Conservation (phyloP, 2,888 invertebrate genomes). For the Ichneumon xanthorius region DNA sequence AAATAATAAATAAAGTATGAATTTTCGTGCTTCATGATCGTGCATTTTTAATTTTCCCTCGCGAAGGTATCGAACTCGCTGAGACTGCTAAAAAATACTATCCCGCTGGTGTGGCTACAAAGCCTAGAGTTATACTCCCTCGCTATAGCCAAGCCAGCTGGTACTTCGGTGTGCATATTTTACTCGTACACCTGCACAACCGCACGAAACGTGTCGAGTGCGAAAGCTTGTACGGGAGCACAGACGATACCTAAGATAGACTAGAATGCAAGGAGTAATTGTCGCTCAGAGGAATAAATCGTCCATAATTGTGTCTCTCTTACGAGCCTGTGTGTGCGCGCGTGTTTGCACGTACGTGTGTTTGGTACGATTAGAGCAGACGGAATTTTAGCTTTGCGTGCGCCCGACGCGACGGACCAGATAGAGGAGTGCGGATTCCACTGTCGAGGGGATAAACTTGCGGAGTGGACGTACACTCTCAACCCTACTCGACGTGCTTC, state of each 20-base stretch:
- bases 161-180: conserved; percentile 32
- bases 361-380: conserved; percentile 19
- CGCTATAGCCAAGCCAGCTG: background rate
- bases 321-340: background rate
- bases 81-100: conserved; percentile 46
- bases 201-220: conserved; percentile 27
- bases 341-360: conserved; percentile 12
- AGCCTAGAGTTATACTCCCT: conserved; percentile 60
- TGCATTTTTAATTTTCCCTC: conserved; percentile 34
- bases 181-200: conserved; percentile 60
- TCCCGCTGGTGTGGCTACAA: conserved; percentile 46
- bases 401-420: conserved; percentile 19
- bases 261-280: conserved; percentile 60
- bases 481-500: conserved; percentile 34
- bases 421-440: conserved; percentile 46
- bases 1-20: background rate
- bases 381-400: conserved; percentile 43
- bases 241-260: conserved; percentile 45
- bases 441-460: conserved; percentile 45
- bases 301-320: conserved; percentile 64
- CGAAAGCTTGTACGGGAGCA: conserved; percentile 22
- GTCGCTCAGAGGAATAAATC: conserved; percentile 66
- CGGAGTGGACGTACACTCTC: conserved; percentile 43
- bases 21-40: background rate
- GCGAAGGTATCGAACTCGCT: conserved; percentile 1